Evolutionary conservation across 2,888 invertebrate species (phyloP).

Genomic region (Gandaritis pyraliata): DNA sequence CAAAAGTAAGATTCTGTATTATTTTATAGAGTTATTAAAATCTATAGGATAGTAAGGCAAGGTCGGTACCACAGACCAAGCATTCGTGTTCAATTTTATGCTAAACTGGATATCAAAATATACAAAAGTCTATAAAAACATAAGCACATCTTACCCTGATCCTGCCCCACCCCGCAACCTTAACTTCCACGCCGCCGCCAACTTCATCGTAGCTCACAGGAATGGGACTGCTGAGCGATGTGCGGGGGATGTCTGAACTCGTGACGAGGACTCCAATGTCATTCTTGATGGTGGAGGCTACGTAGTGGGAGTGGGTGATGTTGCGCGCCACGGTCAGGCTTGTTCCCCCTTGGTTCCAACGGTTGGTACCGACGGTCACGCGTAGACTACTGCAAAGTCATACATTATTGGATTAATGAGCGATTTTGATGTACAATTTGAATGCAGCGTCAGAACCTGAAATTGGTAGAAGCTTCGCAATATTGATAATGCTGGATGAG

Average conservation of each 20-base stretch:
- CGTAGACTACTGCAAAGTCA: slow-evolving; percentile 30
- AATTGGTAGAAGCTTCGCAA: too few relatives aligned
- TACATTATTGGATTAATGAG: neutral
- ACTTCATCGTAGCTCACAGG: slow-evolving; percentile 45
- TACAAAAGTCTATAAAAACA: too few relatives aligned
- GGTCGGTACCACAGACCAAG: too few relatives aligned
- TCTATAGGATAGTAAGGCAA: too few relatives aligned
- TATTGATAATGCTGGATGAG: too few relatives aligned
- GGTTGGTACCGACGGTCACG: slow-evolving; percentile 35
- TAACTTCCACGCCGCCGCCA: slow-evolving; percentile 42
- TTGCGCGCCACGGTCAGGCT: slow-evolving; percentile 53
- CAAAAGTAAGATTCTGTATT: too few relatives aligned
- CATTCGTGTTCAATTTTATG: too few relatives aligned
- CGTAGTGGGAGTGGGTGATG: slow-evolving; percentile 64
- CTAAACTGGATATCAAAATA: too few relatives aligned
- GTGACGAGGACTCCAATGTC: slow-evolving; percentile 64
- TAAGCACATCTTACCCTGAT: slow-evolving; percentile 51
- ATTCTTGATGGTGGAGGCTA: slow-evolving; percentile 58
- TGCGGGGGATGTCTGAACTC: slow-evolving; percentile 34
- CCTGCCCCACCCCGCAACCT: slow-evolving; percentile 68
- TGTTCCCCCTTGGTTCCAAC: slow-evolving; percentile 60
- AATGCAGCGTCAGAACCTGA: too few relatives aligned
- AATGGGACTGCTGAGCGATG: slow-evolving; percentile 41
- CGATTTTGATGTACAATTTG: too few relatives aligned
- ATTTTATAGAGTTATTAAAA: too few relatives aligned